These are phyloP conservation scores for Toxotes jaculatrix DNA, from an alignment of 2,113 vertebrate species.

Conservation along the genomic window DNA sequence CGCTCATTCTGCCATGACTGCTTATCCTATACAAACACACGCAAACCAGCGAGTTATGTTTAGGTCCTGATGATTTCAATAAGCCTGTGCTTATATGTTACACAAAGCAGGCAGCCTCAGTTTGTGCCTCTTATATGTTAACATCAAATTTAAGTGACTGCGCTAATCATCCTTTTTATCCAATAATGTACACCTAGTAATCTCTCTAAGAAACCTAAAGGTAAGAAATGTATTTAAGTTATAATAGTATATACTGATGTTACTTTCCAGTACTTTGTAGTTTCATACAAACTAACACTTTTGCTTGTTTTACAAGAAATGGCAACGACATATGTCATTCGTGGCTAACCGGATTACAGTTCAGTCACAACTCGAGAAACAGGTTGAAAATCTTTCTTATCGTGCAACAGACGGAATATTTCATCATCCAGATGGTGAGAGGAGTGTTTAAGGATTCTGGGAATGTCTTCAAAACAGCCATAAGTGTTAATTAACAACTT, in stretches of 20 bases:
- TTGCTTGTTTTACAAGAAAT: background rate
- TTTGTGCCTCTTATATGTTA: background rate
- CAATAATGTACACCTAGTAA: background rate
- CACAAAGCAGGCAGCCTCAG: background rate
- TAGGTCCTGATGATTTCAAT: background rate
- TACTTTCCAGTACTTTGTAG: background rate
- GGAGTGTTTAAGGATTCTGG: background rate
- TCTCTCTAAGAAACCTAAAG: background rate
- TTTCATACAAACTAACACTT: background rate
- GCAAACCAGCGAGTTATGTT: background rate
- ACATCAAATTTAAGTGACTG: background rate
- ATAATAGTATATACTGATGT: background rate
- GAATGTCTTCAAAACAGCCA: background rate
- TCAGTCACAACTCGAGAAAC: background rate
- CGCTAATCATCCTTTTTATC: background rate
- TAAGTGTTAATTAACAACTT: background rate
- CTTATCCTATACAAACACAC: slow-evolving; percentile 88
- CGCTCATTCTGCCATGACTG: slow-evolving; percentile 99
- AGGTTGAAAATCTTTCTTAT: background rate
- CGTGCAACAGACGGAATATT: background rate
- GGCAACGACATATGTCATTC: background rate
- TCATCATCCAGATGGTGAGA: background rate
- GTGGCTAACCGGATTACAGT: background rate
- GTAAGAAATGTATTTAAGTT: background rate
- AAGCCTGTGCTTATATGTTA: background rate